Conservation (phyloP, 2,113 vertebrate genomes). For the Channa argus region DNA sequence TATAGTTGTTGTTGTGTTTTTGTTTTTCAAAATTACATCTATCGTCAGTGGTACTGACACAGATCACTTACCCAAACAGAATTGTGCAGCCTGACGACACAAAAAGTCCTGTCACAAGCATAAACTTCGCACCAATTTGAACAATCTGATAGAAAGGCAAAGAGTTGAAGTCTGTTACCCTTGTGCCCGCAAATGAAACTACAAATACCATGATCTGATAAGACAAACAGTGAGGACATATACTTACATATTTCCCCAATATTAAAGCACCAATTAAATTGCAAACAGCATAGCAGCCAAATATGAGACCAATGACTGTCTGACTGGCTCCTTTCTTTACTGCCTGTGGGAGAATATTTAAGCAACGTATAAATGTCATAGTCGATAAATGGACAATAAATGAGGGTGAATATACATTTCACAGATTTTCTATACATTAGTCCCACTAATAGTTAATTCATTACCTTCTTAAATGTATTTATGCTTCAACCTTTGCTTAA, state of each 20-base stretch:
- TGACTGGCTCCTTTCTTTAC: conserved; percentile 90
- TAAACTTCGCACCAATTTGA: conserved; percentile 94
- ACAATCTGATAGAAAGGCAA: conserved; percentile 86
- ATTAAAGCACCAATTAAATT: conserved; percentile 88
- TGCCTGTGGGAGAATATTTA: conserved; percentile 82
- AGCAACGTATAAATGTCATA: too few species aligned
- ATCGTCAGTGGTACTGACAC: too few species aligned
- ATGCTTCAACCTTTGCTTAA: neutral
- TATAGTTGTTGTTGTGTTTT: too few species aligned
- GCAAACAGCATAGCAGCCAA: conserved; percentile 92
- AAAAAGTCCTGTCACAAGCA: conserved; percentile 92
- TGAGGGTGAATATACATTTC: neutral
- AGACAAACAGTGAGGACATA: rapidly evolving
- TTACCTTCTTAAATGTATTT: too few species aligned
- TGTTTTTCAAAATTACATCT: too few species aligned
- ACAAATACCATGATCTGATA: rapidly evolving
- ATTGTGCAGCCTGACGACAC: conserved; percentile 90
- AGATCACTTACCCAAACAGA: conserved; percentile 90
- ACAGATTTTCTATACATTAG: neutral
- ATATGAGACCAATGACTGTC: conserved; percentile 91
- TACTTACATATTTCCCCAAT: conserved; percentile 94
- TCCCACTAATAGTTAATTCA: neutral
- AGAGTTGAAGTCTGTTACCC: neutral
- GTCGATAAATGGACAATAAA: neutral
- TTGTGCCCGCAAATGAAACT: neutral